phyloP scores from a whole-genome alignment of 2,113 vertebrate genomes.

The Microtus montanus region DNA sequence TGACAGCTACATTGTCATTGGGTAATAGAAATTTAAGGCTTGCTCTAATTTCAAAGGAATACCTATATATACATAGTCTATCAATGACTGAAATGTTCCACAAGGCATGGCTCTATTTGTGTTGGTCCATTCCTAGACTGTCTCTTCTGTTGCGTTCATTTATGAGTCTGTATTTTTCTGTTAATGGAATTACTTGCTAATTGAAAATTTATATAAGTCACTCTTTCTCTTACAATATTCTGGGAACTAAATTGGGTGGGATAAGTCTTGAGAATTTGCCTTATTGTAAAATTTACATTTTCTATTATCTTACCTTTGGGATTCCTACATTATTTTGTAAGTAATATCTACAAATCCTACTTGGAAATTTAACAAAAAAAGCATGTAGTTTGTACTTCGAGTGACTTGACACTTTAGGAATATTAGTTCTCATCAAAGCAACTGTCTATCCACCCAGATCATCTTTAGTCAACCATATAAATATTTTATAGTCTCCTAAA shows the following conservation, averaged over 20 bases:
- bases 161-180: neutral
- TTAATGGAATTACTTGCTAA: neutral
- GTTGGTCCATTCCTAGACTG: neutral
- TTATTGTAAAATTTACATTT: neutral
- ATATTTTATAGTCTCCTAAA: neutral
- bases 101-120: neutral
- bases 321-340: neutral
- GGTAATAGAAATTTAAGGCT: neutral
- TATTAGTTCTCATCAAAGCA: neutral
- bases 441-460: fast-evolving
- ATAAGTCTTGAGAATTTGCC: neutral
- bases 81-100: neutral
- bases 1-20: neutral
- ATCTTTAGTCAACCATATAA: too few relatives aligned
- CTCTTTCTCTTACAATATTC: neutral
- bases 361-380: neutral
- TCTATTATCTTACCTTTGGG: neutral
- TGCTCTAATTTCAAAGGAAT: neutral
- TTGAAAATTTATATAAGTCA: neutral
- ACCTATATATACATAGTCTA: neutral
- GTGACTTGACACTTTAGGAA: neutral
- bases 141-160: neutral
- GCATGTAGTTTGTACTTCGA: neutral
- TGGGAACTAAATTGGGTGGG: neutral
- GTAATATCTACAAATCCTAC: neutral